These are phyloP conservation scores for Himantopus leucocephalus DNA, from an alignment of 2,113 vertebrate species.

Conservation along the genomic window DNA sequence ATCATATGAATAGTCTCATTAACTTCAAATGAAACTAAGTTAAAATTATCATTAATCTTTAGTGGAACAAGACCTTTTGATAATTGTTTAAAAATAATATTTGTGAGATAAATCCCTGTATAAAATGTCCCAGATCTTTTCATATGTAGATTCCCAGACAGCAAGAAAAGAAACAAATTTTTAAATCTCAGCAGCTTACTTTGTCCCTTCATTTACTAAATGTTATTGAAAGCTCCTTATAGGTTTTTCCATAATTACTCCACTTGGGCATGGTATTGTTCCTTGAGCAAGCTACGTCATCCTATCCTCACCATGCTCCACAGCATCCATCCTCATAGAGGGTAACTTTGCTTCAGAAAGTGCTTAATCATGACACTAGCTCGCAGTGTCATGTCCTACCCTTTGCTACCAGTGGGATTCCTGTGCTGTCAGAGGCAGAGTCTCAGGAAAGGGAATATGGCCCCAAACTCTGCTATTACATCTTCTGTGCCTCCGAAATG, in stretches of 20 bases:
- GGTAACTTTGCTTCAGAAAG: background rate
- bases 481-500: background rate
- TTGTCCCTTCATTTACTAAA: background rate
- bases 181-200: background rate
- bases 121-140: background rate
- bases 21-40: background rate
- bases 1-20: background rate
- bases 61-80: background rate
- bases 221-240: background rate
- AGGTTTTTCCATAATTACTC: background rate
- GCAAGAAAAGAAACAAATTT: background rate
- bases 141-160: background rate
- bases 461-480: background rate
- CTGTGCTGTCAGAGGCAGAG: background rate
- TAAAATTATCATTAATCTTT: background rate
- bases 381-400: background rate
- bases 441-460: background rate
- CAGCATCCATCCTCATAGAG: background rate
- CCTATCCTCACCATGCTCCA: background rate
- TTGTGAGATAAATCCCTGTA: background rate
- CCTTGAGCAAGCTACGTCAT: rapidly evolving
- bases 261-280: background rate
- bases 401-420: background rate
- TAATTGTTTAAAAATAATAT: background rate
- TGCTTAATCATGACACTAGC: background rate